Base-by-base conservation (phyloP, 1,140 invertebrate species). In the Lordiphosa collinella region DNA sequence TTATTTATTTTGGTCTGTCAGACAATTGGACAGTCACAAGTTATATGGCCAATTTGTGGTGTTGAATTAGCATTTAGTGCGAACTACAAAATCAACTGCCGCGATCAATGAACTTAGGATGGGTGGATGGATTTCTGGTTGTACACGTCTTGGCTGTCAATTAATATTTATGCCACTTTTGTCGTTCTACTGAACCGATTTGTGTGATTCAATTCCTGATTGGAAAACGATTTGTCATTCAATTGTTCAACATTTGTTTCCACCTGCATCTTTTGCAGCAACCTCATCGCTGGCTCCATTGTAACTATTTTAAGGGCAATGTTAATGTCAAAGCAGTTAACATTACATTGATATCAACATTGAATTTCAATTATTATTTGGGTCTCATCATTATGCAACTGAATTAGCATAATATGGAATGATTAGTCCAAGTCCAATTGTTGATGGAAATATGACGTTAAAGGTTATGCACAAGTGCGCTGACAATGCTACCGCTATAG, bases 81-180 rank as follows among this genome's bases (percentile, higher is more conserved):
- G 56, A 70, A 73, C 48, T 36, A 47, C 49, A 46, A 16, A 58
- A 38, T 34, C 18, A 52, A 34, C 56, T 44, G 49, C 47, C 52
- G 66, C 66, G 75, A 82, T 75, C 75, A 75, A 57, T 82, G 75
- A 80, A 80, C 75, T 50, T 44, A 56, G 41, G 61, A 71, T 79
- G 70, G 50, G 60, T 34, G 14, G 10, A 43, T 25, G 3, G 9
- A 40, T 69, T 71, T 66, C 60, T 68, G 68, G 75, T 57, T 80
- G 59, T 69, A 48, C 43, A 47, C 52, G 34, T 37, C 16, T 29
- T 43, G 22, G 3, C 49, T 47, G 61, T 53, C 36, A 32, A 56
- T 44, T 50, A 56, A 37, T 74, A 51, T 54, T 54, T 29, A 51
- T 52, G 51, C 31, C 6, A 37, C 22, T 67, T 37, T 12, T 22